Base-by-base conservation (phyloP, 2,113 vertebrate species). In the Ursus arctos region DNA sequence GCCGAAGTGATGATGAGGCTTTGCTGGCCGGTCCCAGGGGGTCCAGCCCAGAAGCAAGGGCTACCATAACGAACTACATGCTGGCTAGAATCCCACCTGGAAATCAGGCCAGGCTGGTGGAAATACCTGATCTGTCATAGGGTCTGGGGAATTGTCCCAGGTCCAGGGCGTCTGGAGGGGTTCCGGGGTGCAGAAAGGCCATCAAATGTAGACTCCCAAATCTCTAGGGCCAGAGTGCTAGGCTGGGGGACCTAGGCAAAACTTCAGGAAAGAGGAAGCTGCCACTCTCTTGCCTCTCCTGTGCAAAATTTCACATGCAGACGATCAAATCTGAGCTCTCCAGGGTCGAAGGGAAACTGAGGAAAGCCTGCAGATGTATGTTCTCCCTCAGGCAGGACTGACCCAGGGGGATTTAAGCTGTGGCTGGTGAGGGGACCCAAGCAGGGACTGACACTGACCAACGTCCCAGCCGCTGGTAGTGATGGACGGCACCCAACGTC, bases 401-500 rank as follows among this genome's bases (percentile, higher is more conserved):
- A 61, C 47, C 36, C 16, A 21, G 31, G 8, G 22, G 21, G 1
- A 18, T 21, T 28, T 53, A 10, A 47, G 11, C n/a, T 57, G 21
- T 1, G 6, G 1, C 18, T 22, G 7, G 53, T 22, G 0, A 49
- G 55, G 4, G 24, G 12, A 16, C 43, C 65, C 11, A 12, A 11
- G 26, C 10, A 13, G 26, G 7, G 18, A n/a, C 55, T 6, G 10
- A 24, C 2, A 2, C 9, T 3, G 21, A 33, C 1, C 15, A 31
- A 6, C 40, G 63, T 57, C 69, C 28, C 14, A 59, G 36, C 1
- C 4, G 0, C 1, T 0, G 33, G 21, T 22, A 3, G n/a, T 6
- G 18, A 15, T 0, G 4, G 22, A 14, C 0, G 2, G 22, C 16
- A 19, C 18, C 4, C 1, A 67, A 2, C 9, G 4, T 19, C 0